These are phyloP conservation scores for Conomelus anceps DNA, from an alignment of 2,888 invertebrate species.

Conservation along the genomic window DNA sequence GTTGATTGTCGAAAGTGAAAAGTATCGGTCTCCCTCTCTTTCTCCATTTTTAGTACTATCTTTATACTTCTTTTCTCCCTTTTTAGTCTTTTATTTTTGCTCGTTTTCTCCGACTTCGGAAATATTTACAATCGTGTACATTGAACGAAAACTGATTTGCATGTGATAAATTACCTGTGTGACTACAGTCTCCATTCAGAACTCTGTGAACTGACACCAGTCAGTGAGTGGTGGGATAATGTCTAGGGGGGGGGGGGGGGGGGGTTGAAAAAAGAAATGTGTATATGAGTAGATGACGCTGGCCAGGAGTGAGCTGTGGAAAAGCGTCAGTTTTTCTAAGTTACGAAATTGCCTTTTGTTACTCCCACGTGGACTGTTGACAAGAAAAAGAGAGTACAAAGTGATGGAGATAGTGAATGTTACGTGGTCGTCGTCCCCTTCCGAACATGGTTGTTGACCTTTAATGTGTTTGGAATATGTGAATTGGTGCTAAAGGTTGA, in stretches of 20 bases:
- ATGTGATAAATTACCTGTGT: slow-evolving; percentile 2
- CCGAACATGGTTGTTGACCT: not conserved
- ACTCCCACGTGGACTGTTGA: not conserved
- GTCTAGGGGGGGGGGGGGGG: not conserved
- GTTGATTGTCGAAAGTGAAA: too few relatives aligned
- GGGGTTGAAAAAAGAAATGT: not conserved
- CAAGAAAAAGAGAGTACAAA: not conserved
- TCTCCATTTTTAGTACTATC: not conserved
- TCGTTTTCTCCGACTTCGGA: not conserved
- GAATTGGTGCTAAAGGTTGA: not conserved
- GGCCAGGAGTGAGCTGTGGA: not conserved
- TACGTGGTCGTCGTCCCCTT: not conserved
- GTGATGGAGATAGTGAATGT: not conserved
- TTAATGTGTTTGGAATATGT: not conserved
- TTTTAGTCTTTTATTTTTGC: not conserved
- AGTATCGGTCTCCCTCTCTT: not conserved
- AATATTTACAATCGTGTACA: not conserved
- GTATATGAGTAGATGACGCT: not conserved
- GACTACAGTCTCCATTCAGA: not conserved
- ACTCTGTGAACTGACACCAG: not conserved
- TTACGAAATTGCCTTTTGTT: not conserved
- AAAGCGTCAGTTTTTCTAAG: not conserved
- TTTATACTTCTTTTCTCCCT: not conserved
- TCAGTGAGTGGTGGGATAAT: not conserved
- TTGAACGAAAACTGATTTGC: slow-evolving; percentile 2